phyloP scores from a whole-genome alignment of 2,113 vertebrate genomes.

The Diphyllodes magnificus region DNA sequence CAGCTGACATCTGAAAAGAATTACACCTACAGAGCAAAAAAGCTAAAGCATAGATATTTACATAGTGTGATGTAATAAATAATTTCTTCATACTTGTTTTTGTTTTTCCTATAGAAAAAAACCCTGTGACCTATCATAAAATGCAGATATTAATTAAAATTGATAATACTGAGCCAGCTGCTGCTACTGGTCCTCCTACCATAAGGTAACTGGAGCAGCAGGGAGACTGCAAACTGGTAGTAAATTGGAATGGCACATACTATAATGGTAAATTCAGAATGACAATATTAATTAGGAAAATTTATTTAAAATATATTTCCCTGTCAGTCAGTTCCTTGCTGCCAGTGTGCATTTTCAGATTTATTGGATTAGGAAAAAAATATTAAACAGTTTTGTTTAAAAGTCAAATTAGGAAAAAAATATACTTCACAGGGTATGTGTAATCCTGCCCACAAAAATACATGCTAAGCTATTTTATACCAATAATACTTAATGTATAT shows the following conservation, averaged over 20 bases:
- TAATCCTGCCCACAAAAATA: background rate
- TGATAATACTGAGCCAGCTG: background rate
- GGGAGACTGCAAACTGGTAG: background rate
- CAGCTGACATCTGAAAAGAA: background rate
- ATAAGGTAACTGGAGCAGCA: background rate
- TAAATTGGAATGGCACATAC: background rate
- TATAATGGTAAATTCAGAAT: background rate
- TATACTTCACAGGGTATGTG: background rate
- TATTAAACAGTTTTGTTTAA: background rate
- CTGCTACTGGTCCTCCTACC: background rate
- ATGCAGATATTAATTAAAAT: conserved; percentile 9
- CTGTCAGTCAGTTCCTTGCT: background rate
- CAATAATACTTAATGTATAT: background rate
- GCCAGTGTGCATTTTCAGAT: background rate
- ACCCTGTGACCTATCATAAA: background rate
- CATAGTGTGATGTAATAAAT: background rate
- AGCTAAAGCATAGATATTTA: background rate
- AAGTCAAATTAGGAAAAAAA: background rate
- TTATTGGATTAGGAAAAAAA: background rate
- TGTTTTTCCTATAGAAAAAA: background rate
- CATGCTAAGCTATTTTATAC: background rate
- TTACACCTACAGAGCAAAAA: background rate
- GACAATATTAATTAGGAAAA: conserved; percentile 18
- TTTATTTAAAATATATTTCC: background rate
- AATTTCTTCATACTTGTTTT: background rate